Evolutionary conservation across 1,140 invertebrate genomes (phyloP).

Genomic region (Diuraphis noxia): DNA sequence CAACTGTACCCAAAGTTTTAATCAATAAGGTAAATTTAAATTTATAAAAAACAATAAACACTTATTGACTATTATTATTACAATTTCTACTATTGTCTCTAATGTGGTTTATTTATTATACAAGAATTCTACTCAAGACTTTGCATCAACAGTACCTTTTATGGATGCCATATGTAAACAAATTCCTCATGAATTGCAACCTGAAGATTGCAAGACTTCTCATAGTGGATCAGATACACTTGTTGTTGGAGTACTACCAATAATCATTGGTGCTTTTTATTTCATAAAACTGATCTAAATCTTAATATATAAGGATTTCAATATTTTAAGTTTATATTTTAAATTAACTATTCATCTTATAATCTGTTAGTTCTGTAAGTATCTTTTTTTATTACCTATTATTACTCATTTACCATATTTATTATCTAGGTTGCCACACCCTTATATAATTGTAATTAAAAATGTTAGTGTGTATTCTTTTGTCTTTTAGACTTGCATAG

Average conservation of each 20-base stretch:
- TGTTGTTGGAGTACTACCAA: not conserved
- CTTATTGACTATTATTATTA: no score
- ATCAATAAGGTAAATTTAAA: not conserved
- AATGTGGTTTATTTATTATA: not conserved
- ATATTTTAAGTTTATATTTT: slow-evolving; percentile 4
- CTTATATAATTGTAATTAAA: not conserved
- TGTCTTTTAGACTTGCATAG: not conserved
- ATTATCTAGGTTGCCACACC: not conserved
- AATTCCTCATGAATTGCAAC: not conserved
- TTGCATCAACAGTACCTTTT: not conserved
- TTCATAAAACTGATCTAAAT: slow-evolving; percentile 30
- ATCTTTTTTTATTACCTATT: slow-evolving; percentile 20
- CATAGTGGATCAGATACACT: not conserved
- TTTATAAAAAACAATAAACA: no score
- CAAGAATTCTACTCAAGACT: not conserved
- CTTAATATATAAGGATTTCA: not conserved
- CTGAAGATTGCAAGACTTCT: not conserved
- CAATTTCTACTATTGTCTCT: not conserved
- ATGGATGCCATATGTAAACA: not conserved
- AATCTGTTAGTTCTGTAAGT: slow-evolving; percentile 35
- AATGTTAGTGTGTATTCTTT: not conserved
- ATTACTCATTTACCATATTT: slow-evolving; percentile 11
- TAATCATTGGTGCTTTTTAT: not conserved
- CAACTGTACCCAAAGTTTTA: not conserved
- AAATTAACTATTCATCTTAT: slow-evolving; percentile 7